Conservation (phyloP, 2,797 vertebrate species). For the Lepus oiostolus region DNA sequence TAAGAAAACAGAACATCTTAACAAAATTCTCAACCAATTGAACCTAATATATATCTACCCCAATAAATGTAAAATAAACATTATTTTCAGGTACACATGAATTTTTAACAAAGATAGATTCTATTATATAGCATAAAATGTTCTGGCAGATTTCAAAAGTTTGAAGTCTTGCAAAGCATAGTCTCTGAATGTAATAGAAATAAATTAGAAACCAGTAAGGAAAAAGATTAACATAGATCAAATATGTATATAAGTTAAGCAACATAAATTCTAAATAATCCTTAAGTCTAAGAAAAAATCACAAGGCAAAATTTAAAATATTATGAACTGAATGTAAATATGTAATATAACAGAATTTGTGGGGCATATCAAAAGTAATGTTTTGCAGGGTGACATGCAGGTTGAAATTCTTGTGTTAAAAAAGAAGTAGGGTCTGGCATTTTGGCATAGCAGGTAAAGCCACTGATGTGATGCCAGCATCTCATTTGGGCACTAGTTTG, state of each 20-base stretch:
- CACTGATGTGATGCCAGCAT: no score
- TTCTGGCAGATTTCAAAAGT: conserved; percentile 13
- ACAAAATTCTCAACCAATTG: background rate
- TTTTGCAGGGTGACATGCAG: background rate
- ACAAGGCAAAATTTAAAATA: conserved; percentile 36
- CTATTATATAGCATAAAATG: background rate
- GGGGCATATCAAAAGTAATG: background rate
- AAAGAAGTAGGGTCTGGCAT: background rate
- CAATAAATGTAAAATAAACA: conserved; percentile 6
- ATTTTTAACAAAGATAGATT: background rate
- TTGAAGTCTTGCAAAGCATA: background rate
- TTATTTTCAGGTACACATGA: background rate
- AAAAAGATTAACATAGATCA: background rate
- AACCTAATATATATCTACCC: background rate
- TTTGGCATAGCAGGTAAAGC: no score
- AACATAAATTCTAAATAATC: background rate
- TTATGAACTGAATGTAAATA: conserved; percentile 12
- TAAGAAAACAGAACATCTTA: background rate
- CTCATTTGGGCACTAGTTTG: no score
- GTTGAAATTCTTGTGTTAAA: conserved; percentile 47
- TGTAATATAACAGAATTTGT: background rate
- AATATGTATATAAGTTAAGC: conserved; percentile 44
- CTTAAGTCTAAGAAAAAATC: conserved; percentile 43
- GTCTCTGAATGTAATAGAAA: conserved; percentile 25
- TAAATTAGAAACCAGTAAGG: conserved; percentile 42